These are phyloP conservation scores for Pteruthius melanotis DNA, from an alignment of 2,113 vertebrate genomes.

Conservation along the genomic window DNA sequence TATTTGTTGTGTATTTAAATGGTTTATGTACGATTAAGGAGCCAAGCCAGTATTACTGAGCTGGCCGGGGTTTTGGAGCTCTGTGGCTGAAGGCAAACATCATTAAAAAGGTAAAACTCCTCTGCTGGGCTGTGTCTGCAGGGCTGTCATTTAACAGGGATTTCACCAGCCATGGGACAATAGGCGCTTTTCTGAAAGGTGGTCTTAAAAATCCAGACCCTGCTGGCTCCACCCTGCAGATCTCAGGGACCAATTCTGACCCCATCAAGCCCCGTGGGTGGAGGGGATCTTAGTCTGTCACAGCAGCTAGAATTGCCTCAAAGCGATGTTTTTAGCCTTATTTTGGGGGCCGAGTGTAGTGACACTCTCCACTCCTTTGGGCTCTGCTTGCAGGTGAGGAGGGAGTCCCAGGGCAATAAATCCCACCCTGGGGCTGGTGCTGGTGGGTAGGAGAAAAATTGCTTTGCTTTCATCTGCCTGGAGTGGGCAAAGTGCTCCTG, in stretches of 20 bases:
- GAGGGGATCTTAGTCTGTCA: neutral
- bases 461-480: neutral
- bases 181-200: neutral
- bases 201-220: neutral
- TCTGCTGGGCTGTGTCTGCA: neutral
- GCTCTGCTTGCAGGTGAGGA: neutral
- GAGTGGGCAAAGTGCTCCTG: neutral
- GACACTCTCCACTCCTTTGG: neutral
- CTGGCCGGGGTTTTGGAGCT: neutral
- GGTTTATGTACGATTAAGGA: constrained; percentile 22
- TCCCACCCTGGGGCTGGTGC: neutral
- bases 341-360: rapidly evolving
- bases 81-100: neutral
- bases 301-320: neutral
- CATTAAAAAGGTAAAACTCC: constrained; percentile 9
- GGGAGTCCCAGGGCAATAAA: neutral
- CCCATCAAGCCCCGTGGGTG: neutral
- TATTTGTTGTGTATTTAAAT: constrained; percentile 60
- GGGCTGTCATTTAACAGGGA: neutral
- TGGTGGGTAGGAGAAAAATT: neutral
- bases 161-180: neutral
- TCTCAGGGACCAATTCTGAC: neutral
- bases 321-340: neutral
- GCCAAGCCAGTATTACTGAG: constrained; percentile 38
- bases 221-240: neutral